Conservation (phyloP, 2,888 invertebrate species). For the Neria commutata region DNA sequence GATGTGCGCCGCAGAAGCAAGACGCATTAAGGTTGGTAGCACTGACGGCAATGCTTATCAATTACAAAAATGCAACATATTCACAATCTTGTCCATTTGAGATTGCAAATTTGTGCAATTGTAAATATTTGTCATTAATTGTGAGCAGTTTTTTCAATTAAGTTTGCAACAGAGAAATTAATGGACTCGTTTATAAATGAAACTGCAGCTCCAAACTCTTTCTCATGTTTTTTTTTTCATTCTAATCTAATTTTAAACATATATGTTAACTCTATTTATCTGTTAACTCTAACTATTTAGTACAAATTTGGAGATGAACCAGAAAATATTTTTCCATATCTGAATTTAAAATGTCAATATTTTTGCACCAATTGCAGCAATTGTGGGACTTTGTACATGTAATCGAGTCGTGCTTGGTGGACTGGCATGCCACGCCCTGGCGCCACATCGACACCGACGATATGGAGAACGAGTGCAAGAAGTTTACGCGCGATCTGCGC, state of each 20-base stretch:
- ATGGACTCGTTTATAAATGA: too few relatives aligned
- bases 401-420: slow-evolving; percentile 81
- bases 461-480: slow-evolving; percentile 95
- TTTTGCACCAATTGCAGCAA: slow-evolving; percentile 63
- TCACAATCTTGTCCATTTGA: not conserved
- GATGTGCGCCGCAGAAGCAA: slow-evolving; percentile 78
- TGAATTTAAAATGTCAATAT: not conserved
- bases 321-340: not conserved
- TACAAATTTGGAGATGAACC: slow-evolving; percentile 9
- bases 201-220: too few relatives aligned
- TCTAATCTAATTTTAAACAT: not conserved
- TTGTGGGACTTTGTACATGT: slow-evolving; percentile 92
- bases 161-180: not conserved
- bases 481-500: slow-evolving; percentile 85
- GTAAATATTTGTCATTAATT: too few relatives aligned
- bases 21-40: slow-evolving; percentile 72
- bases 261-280: not conserved
- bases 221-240: not conserved
- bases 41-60: slow-evolving; percentile 9
- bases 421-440: slow-evolving; percentile 95
- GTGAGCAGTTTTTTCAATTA: not conserved
- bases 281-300: not conserved
- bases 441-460: slow-evolving; percentile 91
- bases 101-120: too few relatives aligned
- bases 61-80: slow-evolving; percentile 8